These are phyloP conservation scores for Sebastes kiyomatsui DNA, from an alignment of 2,797 vertebrate species.

Conservation along the genomic window DNA sequence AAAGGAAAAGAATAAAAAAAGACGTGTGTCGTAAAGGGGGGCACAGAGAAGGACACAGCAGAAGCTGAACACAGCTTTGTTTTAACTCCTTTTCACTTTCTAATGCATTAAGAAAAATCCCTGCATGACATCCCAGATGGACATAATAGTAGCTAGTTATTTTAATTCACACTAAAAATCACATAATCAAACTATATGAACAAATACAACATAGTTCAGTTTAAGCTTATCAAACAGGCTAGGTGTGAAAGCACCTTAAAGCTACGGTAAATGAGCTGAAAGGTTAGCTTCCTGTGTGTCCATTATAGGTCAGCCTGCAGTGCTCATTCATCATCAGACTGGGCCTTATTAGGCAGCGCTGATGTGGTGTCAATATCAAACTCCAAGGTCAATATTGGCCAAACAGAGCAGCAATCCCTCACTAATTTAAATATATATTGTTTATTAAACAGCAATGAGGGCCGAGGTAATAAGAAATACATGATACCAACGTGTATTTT, in stretches of 20 bases:
- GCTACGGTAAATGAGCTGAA: conserved; percentile 34
- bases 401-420: not conserved
- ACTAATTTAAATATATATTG: conserved; percentile 6
- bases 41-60: not conserved
- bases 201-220: not conserved
- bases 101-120: not conserved
- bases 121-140: not conserved
- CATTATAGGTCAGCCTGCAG: conserved; percentile 22
- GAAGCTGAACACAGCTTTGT: not conserved
- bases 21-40: not conserved
- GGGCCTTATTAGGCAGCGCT: conserved; percentile 3
- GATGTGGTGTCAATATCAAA: conserved; percentile 37
- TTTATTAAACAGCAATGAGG: not conserved
- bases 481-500: not conserved
- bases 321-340: conserved; percentile 45
- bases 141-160: not conserved
- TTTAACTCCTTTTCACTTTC: not conserved
- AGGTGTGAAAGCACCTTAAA: conserved; percentile 2
- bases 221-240: not conserved
- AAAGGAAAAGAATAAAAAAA: not conserved
- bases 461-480: not conserved
- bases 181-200: not conserved
- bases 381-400: conserved; percentile 34
- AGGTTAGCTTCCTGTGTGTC: conserved; percentile 22
- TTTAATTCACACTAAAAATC: not conserved